Evolutionary conservation across 2,888 invertebrate species (phyloP).

Genomic region (Saturnia japonica): DNA sequence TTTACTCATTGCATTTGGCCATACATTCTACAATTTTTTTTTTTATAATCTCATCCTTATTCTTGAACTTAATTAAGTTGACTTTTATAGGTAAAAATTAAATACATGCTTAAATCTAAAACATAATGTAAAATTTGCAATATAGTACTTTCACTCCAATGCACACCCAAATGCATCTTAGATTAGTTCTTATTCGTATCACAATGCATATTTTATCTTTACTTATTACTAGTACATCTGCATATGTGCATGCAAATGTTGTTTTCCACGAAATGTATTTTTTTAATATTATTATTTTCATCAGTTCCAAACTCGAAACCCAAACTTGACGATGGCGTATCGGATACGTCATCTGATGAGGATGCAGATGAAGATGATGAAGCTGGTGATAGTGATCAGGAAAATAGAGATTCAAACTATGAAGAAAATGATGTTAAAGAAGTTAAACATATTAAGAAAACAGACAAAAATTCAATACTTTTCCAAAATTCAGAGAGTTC

Average conservation of each 20-base stretch:
- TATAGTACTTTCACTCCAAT: not conserved
- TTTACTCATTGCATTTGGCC: not conserved
- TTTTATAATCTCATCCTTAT: too few species aligned
- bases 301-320: slow-evolving; percentile 69
- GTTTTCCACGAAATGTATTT: too few species aligned
- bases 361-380: slow-evolving; percentile 51
- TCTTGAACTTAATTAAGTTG: too few species aligned
- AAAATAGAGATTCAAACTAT: slow-evolving; percentile 26
- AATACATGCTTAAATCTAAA: not conserved
- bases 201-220: not conserved
- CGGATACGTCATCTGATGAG: slow-evolving; percentile 64
- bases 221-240: not conserved
- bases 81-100: too few species aligned
- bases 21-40: too few species aligned
- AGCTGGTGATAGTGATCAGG: slow-evolving; percentile 34
- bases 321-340: slow-evolving; percentile 67
- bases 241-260: not conserved
- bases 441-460: slow-evolving; percentile 14
- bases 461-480: slow-evolving; percentile 22
- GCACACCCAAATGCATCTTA: not conserved
- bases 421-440: slow-evolving; percentile 9
- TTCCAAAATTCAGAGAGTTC: slow-evolving; percentile 19
- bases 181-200: not conserved
- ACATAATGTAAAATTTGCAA: not conserved
- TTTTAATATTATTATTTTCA: slow-evolving; percentile 26